Evolutionary conservation across 1,140 invertebrate genomes (phyloP), one percentile per base, ranked within the genome.

Genomic region (Yoshiicerus persimilis): DNA sequence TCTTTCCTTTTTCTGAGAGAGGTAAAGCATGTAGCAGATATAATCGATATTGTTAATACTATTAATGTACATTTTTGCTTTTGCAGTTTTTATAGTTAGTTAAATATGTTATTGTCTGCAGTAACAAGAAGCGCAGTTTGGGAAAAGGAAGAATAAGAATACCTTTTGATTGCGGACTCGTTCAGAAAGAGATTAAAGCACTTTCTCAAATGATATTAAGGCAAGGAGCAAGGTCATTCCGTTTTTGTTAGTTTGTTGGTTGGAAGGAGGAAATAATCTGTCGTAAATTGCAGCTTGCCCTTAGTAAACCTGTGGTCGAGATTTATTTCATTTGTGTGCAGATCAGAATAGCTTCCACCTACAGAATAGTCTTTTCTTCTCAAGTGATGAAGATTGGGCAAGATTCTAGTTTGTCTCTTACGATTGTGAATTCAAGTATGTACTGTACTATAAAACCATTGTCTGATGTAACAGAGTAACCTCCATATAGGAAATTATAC

Each of bases 301-400:
- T 56, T n/a, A 92, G 30, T 47, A 97, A 91, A 97, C 20, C 25
- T n/a, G 20, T 5, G 16, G 47, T 56, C 47, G 47, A n/a, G 47
- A 56, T 56, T 56, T 56, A 56, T 56, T 56, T 56, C 47, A 56
- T 56, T 56, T 75, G 27, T 75, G 34, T 75, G 70, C 70, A 36
- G 27, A 56, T 56, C 47, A 56, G 47, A 56, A 56, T 56, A 41
- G 2, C 8, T 8, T 4, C 39, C 9, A 1, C 8, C 39, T 2
- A 13, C 39, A 56, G 20, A 5, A 16, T 16, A 56, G 25, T 30
- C 0, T 75, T 75, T 30, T 27, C 32, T 70, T 75, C 66, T 27
- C 23, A 75, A 75, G 32, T 75, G 25, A 27, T 5, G 25, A 75
- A 75, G 16, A 56, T 56, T 56, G 47, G 47, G 20, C 47, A 56